Base-by-base conservation (phyloP, 1,140 invertebrate genomes). In the Bemisia tabaci region DNA sequence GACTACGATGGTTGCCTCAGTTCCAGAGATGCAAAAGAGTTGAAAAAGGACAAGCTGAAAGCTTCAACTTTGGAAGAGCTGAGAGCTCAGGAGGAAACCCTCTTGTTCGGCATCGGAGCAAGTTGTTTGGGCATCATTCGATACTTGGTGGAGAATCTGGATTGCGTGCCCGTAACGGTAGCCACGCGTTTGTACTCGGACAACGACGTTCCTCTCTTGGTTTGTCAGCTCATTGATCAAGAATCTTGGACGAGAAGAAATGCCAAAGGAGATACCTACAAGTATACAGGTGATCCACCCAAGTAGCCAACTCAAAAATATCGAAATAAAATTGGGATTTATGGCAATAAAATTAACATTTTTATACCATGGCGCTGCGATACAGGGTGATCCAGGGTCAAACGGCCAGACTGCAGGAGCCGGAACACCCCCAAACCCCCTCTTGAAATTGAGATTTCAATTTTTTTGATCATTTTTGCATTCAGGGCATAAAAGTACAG, bases 161-260 rank as follows among this genome's bases (percentile, higher is more conserved):
- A 83, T 24, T 75, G 77, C 12, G 78, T 87, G n/a, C 83, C 85
- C 1, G 75, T 88, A 11, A 81, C 82, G 61, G 82, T 84, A 58
- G 73, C 83, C 9, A 83, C 83, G 1, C 80, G 85, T 39, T 74
- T 91, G 68, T 81, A 88, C 64, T 78, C 80, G 58, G 84, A 79
- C 1, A 84, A 89, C 67, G 89, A 91, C 73, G 76, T 89, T 39
- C 89, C 89, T 0, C 84, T 89, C 69, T 75, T 92, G 22, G 78
- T 91, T 27, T 79, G 78, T 23, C 84, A 90, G 72, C 74, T 92
- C 2, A 77, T 91, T 25, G 75, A 85, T 70, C 75, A 77, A 33
- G 79, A 82, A 68, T 89, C 89, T 0, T 92, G 90, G 90, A 79
- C 77, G 61, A 82, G 81, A 70, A 73, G 75, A n/a, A 79, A 82